Conservation (phyloP, 2,797 vertebrate species). For the Xerus rutilus region DNA sequence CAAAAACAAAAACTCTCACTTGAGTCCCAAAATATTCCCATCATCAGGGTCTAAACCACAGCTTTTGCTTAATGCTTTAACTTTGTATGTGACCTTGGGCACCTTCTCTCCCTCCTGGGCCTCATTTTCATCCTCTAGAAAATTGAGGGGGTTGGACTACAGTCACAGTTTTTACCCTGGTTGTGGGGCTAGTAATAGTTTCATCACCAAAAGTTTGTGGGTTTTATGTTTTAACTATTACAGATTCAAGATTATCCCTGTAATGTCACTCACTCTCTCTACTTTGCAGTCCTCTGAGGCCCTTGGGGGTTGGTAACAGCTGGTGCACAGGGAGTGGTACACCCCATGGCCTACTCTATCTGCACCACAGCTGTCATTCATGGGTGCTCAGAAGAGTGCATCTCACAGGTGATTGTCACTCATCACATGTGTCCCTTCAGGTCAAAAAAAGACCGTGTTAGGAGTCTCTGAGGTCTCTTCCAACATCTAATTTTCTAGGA, state of each 20-base stretch:
- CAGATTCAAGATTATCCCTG: slow-evolving; percentile 2
- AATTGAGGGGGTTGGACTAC: not conserved
- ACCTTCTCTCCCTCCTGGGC: not conserved
- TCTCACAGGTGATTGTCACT: not conserved
- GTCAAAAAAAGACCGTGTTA: not conserved
- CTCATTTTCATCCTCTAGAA: slow-evolving; percentile 25
- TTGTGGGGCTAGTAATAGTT: not conserved
- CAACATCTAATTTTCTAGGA: not conserved
- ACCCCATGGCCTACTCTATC: not conserved
- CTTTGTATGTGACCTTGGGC: not conserved
- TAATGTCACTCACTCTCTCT: not conserved
- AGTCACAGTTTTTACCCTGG: slow-evolving; percentile 1
- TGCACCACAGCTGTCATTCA: not conserved
- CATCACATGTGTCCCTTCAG: not conserved
- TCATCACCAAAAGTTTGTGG: not conserved
- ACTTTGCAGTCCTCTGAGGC: not conserved
- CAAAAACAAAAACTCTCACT: not conserved
- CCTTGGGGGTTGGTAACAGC: not conserved
- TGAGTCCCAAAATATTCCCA: not conserved
- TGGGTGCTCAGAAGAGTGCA: not conserved
- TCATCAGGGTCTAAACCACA: not conserved
- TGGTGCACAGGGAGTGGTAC: not conserved
- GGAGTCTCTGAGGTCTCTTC: not conserved
- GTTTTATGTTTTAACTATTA: not conserved
- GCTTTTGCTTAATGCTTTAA: not conserved